Base-by-base conservation (phyloP, 2,888 invertebrate genomes). In the Sericinus montela region DNA sequence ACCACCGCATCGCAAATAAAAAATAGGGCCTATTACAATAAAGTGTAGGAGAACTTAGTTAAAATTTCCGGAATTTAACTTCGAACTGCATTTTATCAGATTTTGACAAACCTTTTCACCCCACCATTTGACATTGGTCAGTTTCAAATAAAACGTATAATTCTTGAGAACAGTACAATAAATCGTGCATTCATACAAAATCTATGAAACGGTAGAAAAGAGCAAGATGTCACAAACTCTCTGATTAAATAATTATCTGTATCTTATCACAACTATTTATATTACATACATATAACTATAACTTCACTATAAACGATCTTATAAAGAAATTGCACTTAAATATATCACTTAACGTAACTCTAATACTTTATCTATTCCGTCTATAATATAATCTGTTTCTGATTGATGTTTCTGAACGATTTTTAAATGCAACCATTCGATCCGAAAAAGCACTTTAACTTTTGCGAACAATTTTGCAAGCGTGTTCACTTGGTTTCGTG, bases 321-420 rank as follows among this genome's bases (percentile, higher is more conserved):
- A 49, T 15, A 36, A 47, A 48, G 45, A 64, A 67, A 69, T 69
- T 69, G 67, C 68, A 67, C 69, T 69, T 69, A 69, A 39, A 63
- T 53, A 58, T 66, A 69, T 67, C 66, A 67, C 66, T 67, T 63
- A 19, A 65, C 48, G 51, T 52, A 45, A 38, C 51, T 54, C 53
- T 53, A 40, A 54, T 53, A 54, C 47, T 55, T 45, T 16, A 6
- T n/a, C n/a, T n/a, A n/a, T n/a, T n/a, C n/a, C n/a, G n/a, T n/a
- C n/a, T n/a, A 32, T 11, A 32, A 28, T 39, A 28, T 45, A 40
- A n/a, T 23, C 13, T 19, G 23, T 49, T 23, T 28, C 38, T 28
- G 8, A 25, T 25, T 7, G 4, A 5, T 25, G 15, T 42, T 37
- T 48, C 29, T 48, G 15, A 36, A 32, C 16, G 36, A 37, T 16